Conservation (phyloP, 2,113 vertebrate genomes). For the Podarcis cretensis region DNA sequence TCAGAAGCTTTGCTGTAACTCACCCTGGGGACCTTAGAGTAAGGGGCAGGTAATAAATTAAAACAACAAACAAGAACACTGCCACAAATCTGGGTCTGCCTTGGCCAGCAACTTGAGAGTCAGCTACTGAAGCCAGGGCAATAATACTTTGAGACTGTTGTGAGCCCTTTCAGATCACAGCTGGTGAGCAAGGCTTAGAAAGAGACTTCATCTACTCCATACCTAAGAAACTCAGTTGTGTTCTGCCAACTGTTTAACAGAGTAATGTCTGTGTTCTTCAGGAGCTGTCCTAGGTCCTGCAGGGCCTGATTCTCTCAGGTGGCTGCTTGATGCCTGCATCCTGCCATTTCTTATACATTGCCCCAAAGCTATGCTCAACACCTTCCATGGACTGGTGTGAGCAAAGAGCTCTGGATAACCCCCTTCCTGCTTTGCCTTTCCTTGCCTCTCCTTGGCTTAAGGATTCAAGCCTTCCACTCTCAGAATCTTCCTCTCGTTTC, state of each 20-base stretch:
- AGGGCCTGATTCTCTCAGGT: no score
- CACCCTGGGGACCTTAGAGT: no score
- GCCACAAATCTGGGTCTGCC: background rate
- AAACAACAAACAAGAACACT: no score
- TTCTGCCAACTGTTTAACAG: background rate
- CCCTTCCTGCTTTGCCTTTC: no score
- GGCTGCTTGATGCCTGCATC: background rate
- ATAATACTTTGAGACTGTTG: no score
- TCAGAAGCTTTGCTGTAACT: background rate
- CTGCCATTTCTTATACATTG: background rate
- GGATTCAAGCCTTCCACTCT: background rate
- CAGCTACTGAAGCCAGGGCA: background rate
- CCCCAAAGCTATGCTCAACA: background rate
- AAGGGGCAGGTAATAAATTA: no score
- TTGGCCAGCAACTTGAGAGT: background rate
- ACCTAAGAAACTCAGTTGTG: background rate
- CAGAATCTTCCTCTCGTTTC: fast-evolving
- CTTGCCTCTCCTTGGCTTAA: background rate
- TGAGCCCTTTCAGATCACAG: background rate
- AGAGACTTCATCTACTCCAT: background rate
- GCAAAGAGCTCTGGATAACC: background rate
- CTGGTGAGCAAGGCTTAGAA: background rate
- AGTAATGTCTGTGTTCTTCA: no score
- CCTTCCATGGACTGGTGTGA: background rate
- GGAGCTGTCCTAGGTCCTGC: no score